A percentile compares a stretch with the other conserved stretches of the same genome.
Conservation (phyloP, 2,113 vertebrate genomes). For the Alethe castanea region DNA sequence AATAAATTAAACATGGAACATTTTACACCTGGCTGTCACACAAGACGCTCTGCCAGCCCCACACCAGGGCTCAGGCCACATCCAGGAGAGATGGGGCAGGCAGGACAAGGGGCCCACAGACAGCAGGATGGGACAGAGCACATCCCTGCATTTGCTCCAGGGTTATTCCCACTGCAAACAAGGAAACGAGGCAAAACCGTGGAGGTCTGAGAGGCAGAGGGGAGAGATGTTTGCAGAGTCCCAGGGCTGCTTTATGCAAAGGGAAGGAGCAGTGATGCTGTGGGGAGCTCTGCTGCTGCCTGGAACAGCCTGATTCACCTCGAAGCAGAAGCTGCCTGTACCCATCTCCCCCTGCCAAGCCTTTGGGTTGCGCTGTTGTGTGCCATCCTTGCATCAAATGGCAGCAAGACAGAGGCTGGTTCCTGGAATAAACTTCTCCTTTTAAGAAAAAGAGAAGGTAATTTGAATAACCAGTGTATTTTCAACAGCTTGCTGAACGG, state of each 20-base stretch:
- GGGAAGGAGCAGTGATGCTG: background rate
- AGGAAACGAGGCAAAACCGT: fast-evolving
- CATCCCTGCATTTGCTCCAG: fast-evolving
- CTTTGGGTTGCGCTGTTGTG: background rate
- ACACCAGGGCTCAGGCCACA: background rate
- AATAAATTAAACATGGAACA: background rate
- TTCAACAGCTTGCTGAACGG: background rate
- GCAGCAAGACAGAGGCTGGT: background rate
- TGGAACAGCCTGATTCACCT: background rate
- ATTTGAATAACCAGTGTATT: background rate
- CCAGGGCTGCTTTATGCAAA: background rate
- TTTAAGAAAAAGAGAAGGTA: background rate
- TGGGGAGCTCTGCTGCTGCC: background rate
- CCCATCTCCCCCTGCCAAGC: background rate
- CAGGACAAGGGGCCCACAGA: background rate
- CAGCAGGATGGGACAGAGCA: background rate
- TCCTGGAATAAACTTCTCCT: background rate
- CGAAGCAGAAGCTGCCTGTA: background rate
- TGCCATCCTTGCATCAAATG: background rate
- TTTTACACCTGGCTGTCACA: background rate
- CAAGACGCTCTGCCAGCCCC: background rate
- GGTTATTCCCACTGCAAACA: background rate
- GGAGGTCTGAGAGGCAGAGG: background rate
- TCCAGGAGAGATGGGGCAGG: background rate
- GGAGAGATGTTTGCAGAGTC: background rate